Evolutionary conservation across 2,113 vertebrate species (phyloP).

Genomic region (Phainopepla nitens): DNA sequence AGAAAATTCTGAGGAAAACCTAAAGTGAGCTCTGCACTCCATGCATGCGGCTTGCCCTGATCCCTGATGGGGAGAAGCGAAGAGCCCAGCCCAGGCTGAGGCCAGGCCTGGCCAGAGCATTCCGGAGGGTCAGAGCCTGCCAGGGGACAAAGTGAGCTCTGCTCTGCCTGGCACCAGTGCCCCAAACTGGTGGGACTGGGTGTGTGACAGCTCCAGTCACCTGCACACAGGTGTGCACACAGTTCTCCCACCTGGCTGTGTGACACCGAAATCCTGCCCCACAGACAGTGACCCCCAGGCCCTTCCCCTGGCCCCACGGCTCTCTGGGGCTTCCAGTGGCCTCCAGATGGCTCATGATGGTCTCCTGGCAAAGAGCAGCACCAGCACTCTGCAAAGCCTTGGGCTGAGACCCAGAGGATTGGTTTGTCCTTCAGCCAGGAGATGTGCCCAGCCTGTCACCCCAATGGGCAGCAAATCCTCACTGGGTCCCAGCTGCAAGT

Average conservation of each 20-base stretch:
- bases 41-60: too few species aligned
- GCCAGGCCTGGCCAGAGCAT: not conserved
- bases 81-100: not conserved
- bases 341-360: not conserved
- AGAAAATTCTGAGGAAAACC: not conserved
- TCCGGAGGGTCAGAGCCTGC: not conserved
- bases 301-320: rapidly evolving
- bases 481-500: not conserved
- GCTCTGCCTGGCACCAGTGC: not conserved
- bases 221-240: not conserved
- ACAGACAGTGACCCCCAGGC: too few species aligned
- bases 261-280: not conserved
- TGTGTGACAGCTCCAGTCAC: not conserved
- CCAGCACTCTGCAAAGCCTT: not conserved
- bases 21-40: not conserved
- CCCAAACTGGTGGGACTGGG: not conserved
- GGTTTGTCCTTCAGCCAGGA: not conserved
- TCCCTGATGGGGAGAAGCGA: not conserved
- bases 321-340: not conserved
- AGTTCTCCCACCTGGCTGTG: not conserved
- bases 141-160: not conserved
- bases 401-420: not conserved
- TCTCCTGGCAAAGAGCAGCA: not conserved
- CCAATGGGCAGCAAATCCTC: not conserved
- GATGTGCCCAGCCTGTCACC: not conserved